phyloP scores from a whole-genome alignment of 2,113 vertebrate species.

The Anser cygnoides region DNA sequence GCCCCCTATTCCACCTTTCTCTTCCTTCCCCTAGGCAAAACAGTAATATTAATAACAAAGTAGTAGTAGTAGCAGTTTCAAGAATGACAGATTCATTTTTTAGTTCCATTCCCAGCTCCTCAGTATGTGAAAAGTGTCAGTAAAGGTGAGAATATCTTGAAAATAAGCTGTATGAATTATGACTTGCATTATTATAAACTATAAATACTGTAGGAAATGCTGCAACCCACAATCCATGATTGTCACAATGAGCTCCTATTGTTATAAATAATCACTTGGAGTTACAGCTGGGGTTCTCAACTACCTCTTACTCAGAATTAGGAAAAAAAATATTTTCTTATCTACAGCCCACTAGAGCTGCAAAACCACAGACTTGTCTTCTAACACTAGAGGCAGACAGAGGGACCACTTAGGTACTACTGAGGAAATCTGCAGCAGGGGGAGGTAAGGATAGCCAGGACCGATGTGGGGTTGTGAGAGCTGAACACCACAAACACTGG shows the following conservation, averaged over 20 bases:
- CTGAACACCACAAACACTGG: not conserved
- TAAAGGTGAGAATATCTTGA: not conserved
- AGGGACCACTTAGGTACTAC: not conserved
- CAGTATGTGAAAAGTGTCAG: not conserved
- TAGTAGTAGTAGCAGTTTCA: not conserved
- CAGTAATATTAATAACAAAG: not conserved
- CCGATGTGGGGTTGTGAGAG: not conserved
- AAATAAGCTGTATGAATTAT: not conserved
- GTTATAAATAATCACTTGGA: not conserved
- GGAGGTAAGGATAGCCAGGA: not conserved
- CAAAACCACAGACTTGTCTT: not conserved
- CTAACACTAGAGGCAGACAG: not conserved
- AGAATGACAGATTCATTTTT: not conserved
- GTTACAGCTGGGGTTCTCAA: not conserved
- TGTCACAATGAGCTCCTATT: not conserved
- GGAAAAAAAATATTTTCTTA: not conserved
- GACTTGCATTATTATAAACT: not conserved
- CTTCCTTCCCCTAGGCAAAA: not conserved
- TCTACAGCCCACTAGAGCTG: not conserved
- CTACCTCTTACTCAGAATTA: not conserved
- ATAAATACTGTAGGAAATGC: not conserved
- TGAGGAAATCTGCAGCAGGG: not conserved
- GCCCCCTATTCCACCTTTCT: not conserved
- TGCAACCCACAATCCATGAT: not conserved
- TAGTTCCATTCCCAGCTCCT: not conserved